Base-by-base conservation (phyloP, 2,888 invertebrate genomes). In the Folsomia manolachei region DNA sequence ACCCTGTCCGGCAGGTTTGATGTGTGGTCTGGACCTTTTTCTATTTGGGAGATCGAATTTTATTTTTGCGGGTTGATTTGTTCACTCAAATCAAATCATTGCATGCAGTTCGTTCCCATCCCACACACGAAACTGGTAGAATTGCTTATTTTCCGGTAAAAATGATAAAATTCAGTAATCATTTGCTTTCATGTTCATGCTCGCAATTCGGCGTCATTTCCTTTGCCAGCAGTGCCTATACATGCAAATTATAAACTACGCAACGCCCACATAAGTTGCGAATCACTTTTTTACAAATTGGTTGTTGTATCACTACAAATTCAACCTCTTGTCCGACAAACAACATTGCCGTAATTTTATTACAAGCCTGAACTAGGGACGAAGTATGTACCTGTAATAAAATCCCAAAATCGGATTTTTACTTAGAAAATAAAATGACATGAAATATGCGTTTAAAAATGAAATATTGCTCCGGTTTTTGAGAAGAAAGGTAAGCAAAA, bases 401-500 rank as follows among this genome's bases (percentile, higher is more conserved):
- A n/a, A n/a, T n/a, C n/a, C n/a, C n/a, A n/a, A n/a, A n/a, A n/a
- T n/a, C n/a, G n/a, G n/a, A n/a, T n/a, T n/a, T n/a, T n/a, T n/a
- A n/a, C n/a, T n/a, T n/a, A n/a, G n/a, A n/a, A n/a, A n/a, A n/a
- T n/a, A n/a, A n/a, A n/a, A n/a, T n/a, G n/a, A n/a, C n/a, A n/a
- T n/a, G n/a, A n/a, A n/a, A n/a, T n/a, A n/a, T n/a, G n/a, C n/a
- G 39, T 14, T 39, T 39, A 39, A 39, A 39, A 21, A 63, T 67
- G 72, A 51, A 69, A 23, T 69, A 27, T 75, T 39, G 39, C n/a
- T n/a, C n/a, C 39, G 51, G 60, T 51, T 64, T 66, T 66, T 71
- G 71, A 75, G 75, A 71, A 69, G 63, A 73, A 75, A 75, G 69
- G 75, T 72, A 75, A 75, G 75, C 72, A 75, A 69, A 66, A 67